phyloP scores from a whole-genome alignment of 35 echinoderm and acorn worm species.

The Hemicentrotus pulcherrimus region DNA sequence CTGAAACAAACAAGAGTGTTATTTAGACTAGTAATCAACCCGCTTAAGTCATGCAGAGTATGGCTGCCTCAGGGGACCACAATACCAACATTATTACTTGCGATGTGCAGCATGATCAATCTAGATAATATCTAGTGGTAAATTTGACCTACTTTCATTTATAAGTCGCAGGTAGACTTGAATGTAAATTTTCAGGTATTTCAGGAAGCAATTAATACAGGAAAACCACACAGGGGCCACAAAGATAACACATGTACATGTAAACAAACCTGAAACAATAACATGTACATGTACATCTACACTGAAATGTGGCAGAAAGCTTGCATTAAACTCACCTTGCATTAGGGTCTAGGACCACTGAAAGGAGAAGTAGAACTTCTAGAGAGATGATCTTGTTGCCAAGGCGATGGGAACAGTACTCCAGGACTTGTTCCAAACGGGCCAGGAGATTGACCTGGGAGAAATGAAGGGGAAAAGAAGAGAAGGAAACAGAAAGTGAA shows the following conservation, averaged over 20 bases:
- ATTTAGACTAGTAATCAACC: neutral
- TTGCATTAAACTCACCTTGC: slow-evolving; percentile 47
- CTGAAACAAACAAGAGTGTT: neutral
- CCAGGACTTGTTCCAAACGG: slow-evolving; percentile 62
- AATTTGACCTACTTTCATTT: too few relatives aligned
- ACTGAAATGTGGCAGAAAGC: too few relatives aligned
- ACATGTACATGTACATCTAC: too few relatives aligned
- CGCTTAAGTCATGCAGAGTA: too few relatives aligned
- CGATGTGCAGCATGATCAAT: too few relatives aligned
- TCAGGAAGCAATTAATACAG: too few relatives aligned
- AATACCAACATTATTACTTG: too few relatives aligned
- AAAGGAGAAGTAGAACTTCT: slow-evolving; percentile 55
- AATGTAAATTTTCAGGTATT: neutral
- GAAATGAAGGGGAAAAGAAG: neutral
- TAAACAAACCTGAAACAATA: too few relatives aligned
- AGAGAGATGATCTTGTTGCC: slow-evolving; percentile 56
- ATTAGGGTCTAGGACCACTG: slow-evolving; percentile 55
- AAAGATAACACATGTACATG: too few relatives aligned
- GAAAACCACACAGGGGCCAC: too few relatives aligned
- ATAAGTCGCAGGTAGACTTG: neutral
- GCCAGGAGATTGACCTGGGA: slow-evolving; percentile 63
- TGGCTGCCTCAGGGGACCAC: too few relatives aligned
- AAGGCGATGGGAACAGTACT: slow-evolving; percentile 53
- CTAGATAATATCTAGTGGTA: too few relatives aligned
- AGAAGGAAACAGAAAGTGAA: neutral